Percentiles rank a stretch among this genome's conserved stretches.
Conservation (phyloP, 2,113 vertebrate species). For the Gambusia holbrooki region DNA sequence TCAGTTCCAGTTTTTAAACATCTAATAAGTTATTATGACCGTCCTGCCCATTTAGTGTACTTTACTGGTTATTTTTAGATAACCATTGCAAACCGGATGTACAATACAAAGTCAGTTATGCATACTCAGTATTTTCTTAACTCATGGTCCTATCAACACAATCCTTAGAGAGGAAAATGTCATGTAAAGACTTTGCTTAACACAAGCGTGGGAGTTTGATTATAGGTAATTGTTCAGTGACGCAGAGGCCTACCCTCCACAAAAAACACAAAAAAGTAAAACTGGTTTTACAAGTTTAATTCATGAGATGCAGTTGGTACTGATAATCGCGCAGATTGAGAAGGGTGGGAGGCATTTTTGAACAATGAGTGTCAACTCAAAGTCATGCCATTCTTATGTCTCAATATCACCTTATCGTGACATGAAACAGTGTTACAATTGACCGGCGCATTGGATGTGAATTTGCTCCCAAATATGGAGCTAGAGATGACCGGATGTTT, state of each 20-base stretch:
- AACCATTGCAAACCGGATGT: neutral
- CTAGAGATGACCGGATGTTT: too few relatives aligned
- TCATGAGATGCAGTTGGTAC: neutral
- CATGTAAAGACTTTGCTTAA: neutral
- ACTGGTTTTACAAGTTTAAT: neutral
- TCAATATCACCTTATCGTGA: neutral
- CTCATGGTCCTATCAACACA: neutral
- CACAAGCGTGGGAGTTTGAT: neutral
- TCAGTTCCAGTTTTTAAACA: neutral
- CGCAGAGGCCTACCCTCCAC: neutral
- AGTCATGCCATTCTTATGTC: neutral
- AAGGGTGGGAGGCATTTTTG: slow-evolving; percentile 20
- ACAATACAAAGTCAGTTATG: neutral
- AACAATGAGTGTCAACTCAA: neutral
- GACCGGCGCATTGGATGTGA: neutral
- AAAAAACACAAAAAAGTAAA: slow-evolving; percentile 1
- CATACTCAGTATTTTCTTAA: neutral
- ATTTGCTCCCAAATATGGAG: neutral
- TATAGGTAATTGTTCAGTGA: fast-evolving
- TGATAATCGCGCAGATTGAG: slow-evolving; percentile 2
- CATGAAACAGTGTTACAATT: neutral
- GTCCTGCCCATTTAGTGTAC: neutral
- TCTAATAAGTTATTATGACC: neutral
- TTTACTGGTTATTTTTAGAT: neutral
- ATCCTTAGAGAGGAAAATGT: neutral